phyloP scores from a whole-genome alignment of 2,888 invertebrate species.

The Agrenia bidenticulata region DNA sequence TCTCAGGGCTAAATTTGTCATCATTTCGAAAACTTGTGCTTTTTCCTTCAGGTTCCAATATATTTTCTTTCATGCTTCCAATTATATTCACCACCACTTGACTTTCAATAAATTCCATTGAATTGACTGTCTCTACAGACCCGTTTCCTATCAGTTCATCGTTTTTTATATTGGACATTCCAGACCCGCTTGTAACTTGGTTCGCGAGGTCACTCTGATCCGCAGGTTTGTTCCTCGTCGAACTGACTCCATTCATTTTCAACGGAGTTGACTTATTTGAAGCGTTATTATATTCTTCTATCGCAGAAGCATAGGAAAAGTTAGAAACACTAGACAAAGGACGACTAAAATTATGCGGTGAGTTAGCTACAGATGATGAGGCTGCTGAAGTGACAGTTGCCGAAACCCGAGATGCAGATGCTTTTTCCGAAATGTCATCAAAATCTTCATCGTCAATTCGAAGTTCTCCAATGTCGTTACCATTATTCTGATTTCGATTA shows the following conservation, averaged over 20 bases:
- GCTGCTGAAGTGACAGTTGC: slow-evolving; percentile 39
- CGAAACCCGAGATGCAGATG: slow-evolving; percentile 42
- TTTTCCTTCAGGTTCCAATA: not conserved
- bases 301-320: slow-evolving; percentile 38
- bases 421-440: slow-evolving; percentile 45
- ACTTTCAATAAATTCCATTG: slow-evolving; percentile 9
- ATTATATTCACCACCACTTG: not conserved
- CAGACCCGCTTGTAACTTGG: slow-evolving; percentile 26
- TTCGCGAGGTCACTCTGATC: slow-evolving; percentile 21
- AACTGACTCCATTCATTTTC: slow-evolving; percentile 42
- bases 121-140: slow-evolving; percentile 13
- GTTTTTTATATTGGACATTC: slow-evolving; percentile 10
- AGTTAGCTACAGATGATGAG: slow-evolving; percentile 44
- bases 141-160: not conserved
- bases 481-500: slow-evolving; percentile 23
- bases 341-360: slow-evolving; percentile 39
- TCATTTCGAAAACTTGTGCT: too few species aligned
- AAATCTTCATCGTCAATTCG: slow-evolving; percentile 41
- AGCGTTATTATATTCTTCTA: slow-evolving; percentile 33
- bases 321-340: slow-evolving; percentile 46
- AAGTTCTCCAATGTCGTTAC: slow-evolving; percentile 30
- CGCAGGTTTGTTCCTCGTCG: slow-evolving; percentile 21
- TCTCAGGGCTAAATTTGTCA: not conserved
- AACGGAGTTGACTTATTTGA: slow-evolving; percentile 37
- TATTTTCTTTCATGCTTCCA: slow-evolving; percentile 1